Evolutionary conservation across 2,113 vertebrate genomes (phyloP).

Genomic region (Elanoides forficatus): DNA sequence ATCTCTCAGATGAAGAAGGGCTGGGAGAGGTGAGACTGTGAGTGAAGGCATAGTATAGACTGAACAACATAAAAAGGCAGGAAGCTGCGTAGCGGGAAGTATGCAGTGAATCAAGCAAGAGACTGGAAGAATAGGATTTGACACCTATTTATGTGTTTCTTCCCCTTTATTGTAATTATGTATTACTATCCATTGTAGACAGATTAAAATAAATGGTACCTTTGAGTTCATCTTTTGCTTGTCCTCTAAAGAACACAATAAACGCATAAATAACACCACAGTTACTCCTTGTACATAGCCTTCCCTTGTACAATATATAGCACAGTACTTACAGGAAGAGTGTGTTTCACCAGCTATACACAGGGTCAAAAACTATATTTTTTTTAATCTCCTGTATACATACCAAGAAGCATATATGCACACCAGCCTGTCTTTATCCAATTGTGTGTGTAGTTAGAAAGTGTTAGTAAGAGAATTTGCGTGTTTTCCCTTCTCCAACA

Average conservation of each 20-base stretch:
- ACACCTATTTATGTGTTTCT: not conserved
- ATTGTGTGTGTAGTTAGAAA: not conserved
- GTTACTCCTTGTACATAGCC: not conserved
- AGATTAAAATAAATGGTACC: not conserved
- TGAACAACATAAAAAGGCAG: accelerated
- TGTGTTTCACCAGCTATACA: not conserved
- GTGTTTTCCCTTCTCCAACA: not conserved
- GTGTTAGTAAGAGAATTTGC: not conserved
- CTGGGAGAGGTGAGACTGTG: not conserved
- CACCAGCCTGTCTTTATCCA: not conserved
- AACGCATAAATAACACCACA: not conserved
- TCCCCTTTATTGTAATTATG: not conserved
- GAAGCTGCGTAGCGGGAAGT: not conserved
- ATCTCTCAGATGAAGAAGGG: not conserved
- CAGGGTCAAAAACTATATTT: not conserved
- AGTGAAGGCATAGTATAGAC: not conserved
- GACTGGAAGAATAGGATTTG: not conserved
- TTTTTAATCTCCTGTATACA: not conserved
- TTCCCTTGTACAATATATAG: not conserved
- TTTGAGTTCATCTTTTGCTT: not conserved
- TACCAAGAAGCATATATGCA: not conserved
- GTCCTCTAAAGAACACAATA: not conserved
- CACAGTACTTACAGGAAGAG: not conserved
- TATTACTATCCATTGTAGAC: not conserved
- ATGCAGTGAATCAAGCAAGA: not conserved